Conservation (phyloP, 1,140 invertebrate species). For the Drosophila repletoides region DNA sequence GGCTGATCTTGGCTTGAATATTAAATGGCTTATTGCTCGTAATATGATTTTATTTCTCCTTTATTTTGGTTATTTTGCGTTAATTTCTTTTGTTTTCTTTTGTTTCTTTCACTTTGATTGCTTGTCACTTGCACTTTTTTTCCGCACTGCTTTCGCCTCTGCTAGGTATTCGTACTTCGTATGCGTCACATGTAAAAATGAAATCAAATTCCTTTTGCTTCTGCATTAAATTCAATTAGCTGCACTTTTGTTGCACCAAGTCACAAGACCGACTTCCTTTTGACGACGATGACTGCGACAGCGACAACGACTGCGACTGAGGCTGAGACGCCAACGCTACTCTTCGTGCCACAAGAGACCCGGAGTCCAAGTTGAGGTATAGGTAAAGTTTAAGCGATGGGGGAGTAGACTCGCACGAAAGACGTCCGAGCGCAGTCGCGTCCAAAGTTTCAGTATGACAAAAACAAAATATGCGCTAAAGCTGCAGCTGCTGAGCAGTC, state of each 20-base stretch:
- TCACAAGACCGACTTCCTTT: constrained; percentile 74
- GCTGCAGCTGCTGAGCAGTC: neutral
- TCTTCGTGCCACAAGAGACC: constrained; percentile 10
- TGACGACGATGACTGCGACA: no score
- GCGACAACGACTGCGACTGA: constrained; percentile 8
- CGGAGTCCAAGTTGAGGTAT: constrained; percentile 1
- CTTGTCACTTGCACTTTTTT: constrained; percentile 40
- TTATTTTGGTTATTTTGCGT: constrained; percentile 13
- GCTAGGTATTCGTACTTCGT: constrained; percentile 15
- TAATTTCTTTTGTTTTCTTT: constrained; percentile 4
- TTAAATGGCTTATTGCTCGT: constrained; percentile 17
- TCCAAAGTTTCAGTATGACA: neutral
- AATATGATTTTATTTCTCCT: neutral
- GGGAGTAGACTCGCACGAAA: constrained; percentile 8
- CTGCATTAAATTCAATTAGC: constrained; percentile 76
- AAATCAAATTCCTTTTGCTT: constrained; percentile 64
- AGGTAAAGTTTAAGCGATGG: constrained; percentile 25
- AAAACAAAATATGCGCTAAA: neutral
- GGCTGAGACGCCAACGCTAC: neutral
- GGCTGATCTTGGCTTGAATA: constrained; percentile 23
- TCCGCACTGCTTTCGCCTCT: constrained; percentile 39
- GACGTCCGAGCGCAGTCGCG: constrained; percentile 1
- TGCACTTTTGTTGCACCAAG: constrained; percentile 60
- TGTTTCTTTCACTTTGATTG: constrained; percentile 23
- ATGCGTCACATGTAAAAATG: constrained; percentile 50